Base-by-base conservation (phyloP, 2,113 vertebrate genomes). In the Platysternon megacephalum region DNA sequence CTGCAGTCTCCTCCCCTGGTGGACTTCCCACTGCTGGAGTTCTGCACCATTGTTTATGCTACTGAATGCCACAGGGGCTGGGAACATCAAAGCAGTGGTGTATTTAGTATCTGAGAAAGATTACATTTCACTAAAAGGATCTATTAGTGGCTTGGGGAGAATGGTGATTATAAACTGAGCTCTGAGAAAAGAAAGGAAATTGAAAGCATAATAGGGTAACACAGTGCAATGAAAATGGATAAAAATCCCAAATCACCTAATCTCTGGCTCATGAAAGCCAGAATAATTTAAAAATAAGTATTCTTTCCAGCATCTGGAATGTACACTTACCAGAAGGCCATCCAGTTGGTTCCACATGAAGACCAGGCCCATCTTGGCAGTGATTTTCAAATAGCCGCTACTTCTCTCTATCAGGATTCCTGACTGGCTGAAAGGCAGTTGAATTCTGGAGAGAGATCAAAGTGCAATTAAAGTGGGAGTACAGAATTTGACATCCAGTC, bases 271-370 rank as follows among this genome's bases (percentile, higher is more conserved):
- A 12, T 1, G 22, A 82, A 85, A 90, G 11, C 35, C 48, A 0
- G 58, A 49, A 21, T 53, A 5, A 87, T 92, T 89, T 46, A 35
- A 85, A 91, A 91, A 51, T n/a, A n/a, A 19, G 44, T 42, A 8
- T 11, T 83, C 89, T 85, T 53, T 96, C 55, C n/a, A 61, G 35
- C 17, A 9, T 74, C 85, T 53, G 44, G 35, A 76, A 82, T 24
- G 1, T 55, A 88, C 91, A 91, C 97, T 91, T 97, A 99, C 99
- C 98, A 98, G 88, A 51, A 99, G 98, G 51, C 98, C 98, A 89
- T 99, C 98, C 0, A 99, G 95, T 85, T 94, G 90, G 74, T 99
- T 99, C 99, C 99, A 99, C 89, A 98, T 86, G 85, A 98, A 98
- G 44, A 97, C 87, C 52, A 99, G n/a, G 55, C 99, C 99, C 85